Base-by-base conservation (phyloP, 2,888 invertebrate species). In the Aporophyla lueneburgensis region DNA sequence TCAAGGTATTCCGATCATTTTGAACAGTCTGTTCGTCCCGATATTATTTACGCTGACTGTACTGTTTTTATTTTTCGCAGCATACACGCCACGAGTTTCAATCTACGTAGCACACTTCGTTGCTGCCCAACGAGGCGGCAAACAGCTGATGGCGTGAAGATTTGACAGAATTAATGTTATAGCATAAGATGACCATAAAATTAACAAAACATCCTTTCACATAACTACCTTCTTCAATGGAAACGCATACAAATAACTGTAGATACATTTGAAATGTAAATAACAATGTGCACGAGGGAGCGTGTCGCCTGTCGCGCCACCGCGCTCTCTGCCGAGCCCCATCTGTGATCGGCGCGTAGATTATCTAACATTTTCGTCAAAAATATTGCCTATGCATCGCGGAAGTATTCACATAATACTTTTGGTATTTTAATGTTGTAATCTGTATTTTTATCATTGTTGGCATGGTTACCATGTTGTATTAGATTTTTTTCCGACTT, bases 211-310 rank as follows among this genome's bases (percentile, higher is more conserved):
- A 3, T 24, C 49, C 19, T 24, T 16, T 7, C 33, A n/a, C 33
- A 67, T 33, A 59, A 40, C 33, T 56, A 21, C 51, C 27, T 33
- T 54, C 67, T n/a, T 74, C 80, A 92, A 87, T 93, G 94, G 93
- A 93, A 91, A 93, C 92, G 63, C 51, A 75, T 72, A 40, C 80
- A 81, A 84, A 83, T 93, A 94, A 94, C 94, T 91, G 94, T 93
- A 86, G 61, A 77, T 82, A 84, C 80, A 83, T 89, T 91, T 86
- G 81, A 80, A 83, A 90, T 88, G 84, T 80, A 78, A 67, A 74
- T 51, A 89, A 93, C 93, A 93, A 93, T 91, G 89, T 84, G 85
- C 74, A 86, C 85, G 83, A 83, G 89, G 87, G 87, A 88, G 89
- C 93, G 93, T 92, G 91, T 92, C 92, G 91, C 92, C 91, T 91